Conservation (phyloP, 2,113 vertebrate genomes). For the Takifugu flavidus region DNA sequence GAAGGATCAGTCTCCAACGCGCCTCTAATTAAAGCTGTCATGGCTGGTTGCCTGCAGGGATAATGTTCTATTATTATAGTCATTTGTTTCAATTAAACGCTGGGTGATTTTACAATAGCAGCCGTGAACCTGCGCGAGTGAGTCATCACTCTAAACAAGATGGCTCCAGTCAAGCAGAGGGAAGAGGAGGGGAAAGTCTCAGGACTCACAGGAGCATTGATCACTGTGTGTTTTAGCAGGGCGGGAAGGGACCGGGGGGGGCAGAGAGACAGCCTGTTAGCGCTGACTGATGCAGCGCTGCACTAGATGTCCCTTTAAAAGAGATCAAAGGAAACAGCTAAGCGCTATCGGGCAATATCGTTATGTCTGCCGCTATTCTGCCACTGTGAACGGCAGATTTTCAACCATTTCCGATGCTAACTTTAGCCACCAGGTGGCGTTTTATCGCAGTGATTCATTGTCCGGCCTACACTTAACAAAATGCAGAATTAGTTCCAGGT, state of each 20-base stretch:
- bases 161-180: slow-evolving; percentile 82
- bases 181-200: slow-evolving; percentile 35
- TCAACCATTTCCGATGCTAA: not conserved
- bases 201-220: slow-evolving; percentile 35
- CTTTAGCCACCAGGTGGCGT: not conserved
- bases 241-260: not conserved
- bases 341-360: not conserved
- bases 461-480: too few relatives aligned
- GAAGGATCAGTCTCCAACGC: slow-evolving; percentile 94
- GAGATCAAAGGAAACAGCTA: not conserved
- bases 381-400: too few relatives aligned
- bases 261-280: not conserved
- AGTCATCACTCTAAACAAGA: slow-evolving; percentile 97
- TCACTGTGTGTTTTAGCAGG: slow-evolving; percentile 30
- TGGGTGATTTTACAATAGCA: slow-evolving; percentile 98
- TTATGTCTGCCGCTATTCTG: too few relatives aligned
- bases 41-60: slow-evolving; percentile 94
- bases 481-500: too few relatives aligned
- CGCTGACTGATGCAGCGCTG: slow-evolving; percentile 7
- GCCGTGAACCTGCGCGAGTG: slow-evolving; percentile 93
- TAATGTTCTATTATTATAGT: slow-evolving; percentile 99
- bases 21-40: slow-evolving; percentile 99
- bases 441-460: too few relatives aligned
- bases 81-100: slow-evolving; percentile 99
- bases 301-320: slow-evolving; percentile 10